Conservation (phyloP, 64 coral and sea anemone species). For the Dendronephthya gigantea region DNA sequence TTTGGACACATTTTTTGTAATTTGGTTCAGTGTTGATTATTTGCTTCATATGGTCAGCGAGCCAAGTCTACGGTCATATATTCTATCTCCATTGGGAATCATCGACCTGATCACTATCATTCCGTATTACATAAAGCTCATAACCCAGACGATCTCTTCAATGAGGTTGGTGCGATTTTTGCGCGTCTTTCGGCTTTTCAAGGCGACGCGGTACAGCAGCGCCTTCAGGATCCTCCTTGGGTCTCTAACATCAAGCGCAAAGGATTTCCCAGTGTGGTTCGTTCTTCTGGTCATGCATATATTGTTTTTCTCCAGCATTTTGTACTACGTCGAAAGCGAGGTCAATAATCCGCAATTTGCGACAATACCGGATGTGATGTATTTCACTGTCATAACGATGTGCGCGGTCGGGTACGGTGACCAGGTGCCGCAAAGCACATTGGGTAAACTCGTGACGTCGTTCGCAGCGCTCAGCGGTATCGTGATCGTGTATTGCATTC, state of each 20-base stretch:
- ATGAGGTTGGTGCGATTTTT: conserved; percentile 20
- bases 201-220: conserved; percentile 45
- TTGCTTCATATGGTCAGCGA: conserved; percentile 37
- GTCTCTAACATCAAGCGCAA: conserved; percentile 42
- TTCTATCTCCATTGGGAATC: conserved; percentile 19
- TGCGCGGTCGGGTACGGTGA: conserved; percentile 67
- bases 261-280: conserved; percentile 41
- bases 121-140: conserved; percentile 43
- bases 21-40: conserved; percentile 67
- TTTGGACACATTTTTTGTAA: conserved; percentile 44
- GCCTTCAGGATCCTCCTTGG: conserved; percentile 45
- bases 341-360: conserved; percentile 36
- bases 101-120: conserved; percentile 46
- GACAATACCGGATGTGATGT: conserved; percentile 54
- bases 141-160: neutral
- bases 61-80: conserved; percentile 27
- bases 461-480: conserved; percentile 42
- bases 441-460: conserved; percentile 55
- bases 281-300: conserved; percentile 44
- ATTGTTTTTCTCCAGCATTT: conserved; percentile 40
- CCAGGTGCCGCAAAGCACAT: conserved; percentile 30
- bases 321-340: conserved; percentile 50
- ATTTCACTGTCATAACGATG: conserved; percentile 53
- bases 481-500: conserved; percentile 53
- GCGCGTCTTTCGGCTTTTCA: conserved; percentile 36